Evolutionary conservation across 2,113 vertebrate genomes (phyloP).

Genomic region (Notothenia rossii): DNA sequence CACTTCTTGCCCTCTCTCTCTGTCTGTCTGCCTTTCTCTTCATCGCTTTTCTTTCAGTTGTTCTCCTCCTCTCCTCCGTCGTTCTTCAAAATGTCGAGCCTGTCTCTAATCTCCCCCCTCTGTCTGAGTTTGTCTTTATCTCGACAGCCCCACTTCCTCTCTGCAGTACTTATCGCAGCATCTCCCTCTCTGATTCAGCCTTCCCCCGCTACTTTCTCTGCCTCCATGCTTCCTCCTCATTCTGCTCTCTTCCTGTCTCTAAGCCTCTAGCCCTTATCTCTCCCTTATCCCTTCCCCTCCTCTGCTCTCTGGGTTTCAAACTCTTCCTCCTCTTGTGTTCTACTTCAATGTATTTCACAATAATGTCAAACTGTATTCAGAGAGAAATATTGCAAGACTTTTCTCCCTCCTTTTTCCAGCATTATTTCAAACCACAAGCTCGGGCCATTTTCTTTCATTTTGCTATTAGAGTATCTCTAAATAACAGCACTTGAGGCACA

Average conservation of each 20-base stretch:
- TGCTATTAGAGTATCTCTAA: constrained; percentile 52
- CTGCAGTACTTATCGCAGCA: constrained; percentile 74
- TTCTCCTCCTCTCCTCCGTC: constrained; percentile 47
- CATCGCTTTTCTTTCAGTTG: constrained; percentile 27
- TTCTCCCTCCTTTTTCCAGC: constrained; percentile 28
- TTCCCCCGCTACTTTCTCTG: constrained; percentile 58
- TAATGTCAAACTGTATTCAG: constrained; percentile 66
- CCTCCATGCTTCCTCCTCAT: constrained; percentile 72
- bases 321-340: constrained; percentile 73
- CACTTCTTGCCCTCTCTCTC: constrained; percentile 60
- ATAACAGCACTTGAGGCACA: constrained; percentile 65
- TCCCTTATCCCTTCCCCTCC: constrained; percentile 64
- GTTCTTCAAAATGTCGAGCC: constrained; percentile 62
- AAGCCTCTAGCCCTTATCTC: constrained; percentile 71
- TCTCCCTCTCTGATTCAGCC: constrained; percentile 74
- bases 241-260: constrained; percentile 72
- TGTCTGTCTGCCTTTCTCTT: constrained; percentile 37
- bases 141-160: constrained; percentile 76
- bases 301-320: constrained; percentile 66
- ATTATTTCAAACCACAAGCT: constrained; percentile 62
- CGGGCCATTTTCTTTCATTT: constrained; percentile 70
- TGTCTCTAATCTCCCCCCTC: constrained; percentile 71
- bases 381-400: constrained; percentile 39
- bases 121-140: constrained; percentile 75
- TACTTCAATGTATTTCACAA: constrained; percentile 76